Evolutionary conservation across 2,888 invertebrate genomes (phyloP).

Genomic region (Tipula lateralis): DNA sequence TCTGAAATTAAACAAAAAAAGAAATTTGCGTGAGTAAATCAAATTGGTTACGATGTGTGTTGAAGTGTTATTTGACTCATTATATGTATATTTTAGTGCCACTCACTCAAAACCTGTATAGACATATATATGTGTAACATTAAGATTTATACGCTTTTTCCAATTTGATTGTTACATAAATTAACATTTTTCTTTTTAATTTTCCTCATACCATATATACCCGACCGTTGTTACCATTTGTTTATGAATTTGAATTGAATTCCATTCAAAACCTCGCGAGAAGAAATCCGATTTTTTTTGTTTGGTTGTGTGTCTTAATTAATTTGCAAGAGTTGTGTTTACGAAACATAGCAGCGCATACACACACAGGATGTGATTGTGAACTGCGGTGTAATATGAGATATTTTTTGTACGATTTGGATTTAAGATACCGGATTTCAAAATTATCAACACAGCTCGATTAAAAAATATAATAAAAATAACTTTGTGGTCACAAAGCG

Average conservation of each 20-base stretch:
- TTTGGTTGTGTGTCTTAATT: background rate
- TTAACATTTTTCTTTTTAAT: background rate
- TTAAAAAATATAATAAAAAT: background rate
- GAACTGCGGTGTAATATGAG: background rate
- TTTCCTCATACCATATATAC: background rate
- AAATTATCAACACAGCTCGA: background rate
- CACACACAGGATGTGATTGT: slow-evolving; percentile 15
- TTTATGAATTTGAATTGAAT: background rate
- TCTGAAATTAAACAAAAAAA: background rate
- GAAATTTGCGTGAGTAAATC: background rate
- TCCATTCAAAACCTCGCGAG: background rate
- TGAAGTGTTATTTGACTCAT: background rate
- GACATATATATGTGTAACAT: background rate
- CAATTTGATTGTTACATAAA: background rate
- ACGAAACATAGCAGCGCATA: background rate
- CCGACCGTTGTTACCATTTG: background rate
- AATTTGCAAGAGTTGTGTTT: background rate
- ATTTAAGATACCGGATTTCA: background rate
- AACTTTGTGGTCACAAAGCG: background rate
- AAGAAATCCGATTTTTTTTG: background rate
- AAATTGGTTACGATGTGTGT: background rate
- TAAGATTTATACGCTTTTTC: background rate
- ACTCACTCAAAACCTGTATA: background rate
- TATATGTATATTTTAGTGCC: background rate
- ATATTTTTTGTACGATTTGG: background rate